A percentile compares a stretch with the other conserved stretches of the same genome.
Conservation (phyloP, 2,113 vertebrate genomes). For the Sinosuthora webbiana region DNA sequence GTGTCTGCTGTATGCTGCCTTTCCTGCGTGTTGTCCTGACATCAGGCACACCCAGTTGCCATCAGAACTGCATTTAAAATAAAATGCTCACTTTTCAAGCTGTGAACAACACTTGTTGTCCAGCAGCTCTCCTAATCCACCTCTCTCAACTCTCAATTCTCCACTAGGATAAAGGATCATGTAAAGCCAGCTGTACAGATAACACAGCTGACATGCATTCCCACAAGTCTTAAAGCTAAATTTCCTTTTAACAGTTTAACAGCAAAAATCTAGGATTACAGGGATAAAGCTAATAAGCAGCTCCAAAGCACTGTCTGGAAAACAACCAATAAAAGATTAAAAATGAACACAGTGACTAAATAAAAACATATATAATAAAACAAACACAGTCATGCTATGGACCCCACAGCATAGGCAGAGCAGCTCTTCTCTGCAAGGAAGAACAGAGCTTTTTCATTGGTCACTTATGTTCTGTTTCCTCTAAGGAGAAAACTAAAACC, state of each 20-base stretch:
- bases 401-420: not conserved
- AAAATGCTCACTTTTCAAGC: not conserved
- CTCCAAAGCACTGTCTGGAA: conserved; percentile 17
- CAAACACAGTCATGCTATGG: not conserved
- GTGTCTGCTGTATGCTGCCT: not conserved
- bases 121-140: conserved; percentile 25
- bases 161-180: not conserved
- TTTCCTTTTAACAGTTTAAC: conserved; percentile 35
- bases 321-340: conserved; percentile 38
- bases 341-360: not conserved
- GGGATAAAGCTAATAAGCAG: conserved; percentile 10
- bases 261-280: conserved; percentile 40
- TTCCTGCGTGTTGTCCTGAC: not conserved
- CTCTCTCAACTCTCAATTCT: conserved; percentile 2
- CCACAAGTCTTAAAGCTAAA: conserved; percentile 12
- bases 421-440: not conserved
- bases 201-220: not conserved
- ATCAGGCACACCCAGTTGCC: not conserved
- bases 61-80: not conserved
- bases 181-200: conserved; percentile 24
- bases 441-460: not conserved
- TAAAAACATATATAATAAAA: not conserved
- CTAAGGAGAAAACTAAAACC: not conserved
- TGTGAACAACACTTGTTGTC: not conserved
- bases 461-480: not conserved